These are phyloP conservation scores for Rallus limicola DNA, from an alignment of 2,113 vertebrate genomes.

Conservation along the genomic window DNA sequence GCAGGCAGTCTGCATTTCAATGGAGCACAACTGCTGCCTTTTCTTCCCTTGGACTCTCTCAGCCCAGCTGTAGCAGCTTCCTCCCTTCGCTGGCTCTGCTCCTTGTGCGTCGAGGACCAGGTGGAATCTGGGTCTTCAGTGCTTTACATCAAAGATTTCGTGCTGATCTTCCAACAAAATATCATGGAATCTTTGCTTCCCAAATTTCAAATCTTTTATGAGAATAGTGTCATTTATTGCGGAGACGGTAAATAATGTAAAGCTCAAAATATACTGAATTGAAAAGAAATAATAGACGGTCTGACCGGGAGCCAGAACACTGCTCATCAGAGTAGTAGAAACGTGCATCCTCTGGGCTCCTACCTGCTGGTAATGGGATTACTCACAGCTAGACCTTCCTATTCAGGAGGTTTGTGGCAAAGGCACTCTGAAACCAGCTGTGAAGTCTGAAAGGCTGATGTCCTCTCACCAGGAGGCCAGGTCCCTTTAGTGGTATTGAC, in stretches of 20 bases:
- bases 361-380: not conserved
- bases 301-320: not conserved
- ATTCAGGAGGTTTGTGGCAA: not conserved
- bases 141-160: not conserved
- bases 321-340: not conserved
- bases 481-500: not conserved
- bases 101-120: slow-evolving; percentile 6
- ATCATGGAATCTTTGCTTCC: not conserved
- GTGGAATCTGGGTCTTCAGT: not conserved
- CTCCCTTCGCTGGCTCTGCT: slow-evolving; percentile 30
- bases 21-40: slow-evolving; percentile 46
- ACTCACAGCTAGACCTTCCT: not conserved
- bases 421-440: not conserved
- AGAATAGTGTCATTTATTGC: not conserved
- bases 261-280: not conserved
- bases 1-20: slow-evolving; percentile 38
- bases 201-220: not conserved
- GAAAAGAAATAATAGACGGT: not conserved
- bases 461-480: not conserved
- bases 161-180: not conserved
- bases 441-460: not conserved
- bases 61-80: slow-evolving; percentile 60
- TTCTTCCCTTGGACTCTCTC: slow-evolving; percentile 27
- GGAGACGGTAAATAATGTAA: not conserved
- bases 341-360: not conserved